Evolutionary conservation across 2,113 vertebrate species (phyloP), one percentile per base, ranked within the genome.

Genomic region (Spea multiplicata): DNA sequence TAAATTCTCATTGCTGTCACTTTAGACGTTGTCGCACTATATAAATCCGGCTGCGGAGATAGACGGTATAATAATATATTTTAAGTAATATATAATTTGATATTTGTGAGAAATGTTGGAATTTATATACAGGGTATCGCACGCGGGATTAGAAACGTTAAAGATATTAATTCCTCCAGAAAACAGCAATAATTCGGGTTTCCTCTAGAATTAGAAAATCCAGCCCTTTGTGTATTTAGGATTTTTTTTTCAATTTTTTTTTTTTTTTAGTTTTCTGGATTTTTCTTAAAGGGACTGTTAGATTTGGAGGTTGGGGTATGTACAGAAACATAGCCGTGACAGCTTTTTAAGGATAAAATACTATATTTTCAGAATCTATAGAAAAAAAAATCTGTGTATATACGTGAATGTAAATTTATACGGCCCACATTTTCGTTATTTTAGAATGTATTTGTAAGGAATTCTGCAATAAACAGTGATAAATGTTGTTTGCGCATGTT

Each of bases 71-170:
- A 90, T 92, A 93, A 93, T 93, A 93, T 93, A 93, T 93, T 92
- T 93, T 87, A 90, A 91, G 78, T 93, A 92, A 93, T 93, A 92
- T 93, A 92, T 93, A 91, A 93, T 91, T 89, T 87, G 89, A 91
- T 83, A 74, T 84, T 85, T 84, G 81, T 81, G 84, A 87, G 86
- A 71, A 83, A 84, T 81, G 74, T 78, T 81, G 7, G 61, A 84
- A 76, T 81, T 76, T 76, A 79, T 86, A 3, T 84, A 79, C 87
- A 84, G 88, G 87, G 85, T 88, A 75, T 74, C 6, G 77, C 74
- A 86, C 66, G 76, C 49, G n/a, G 59, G 81, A 8, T 71, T 5
- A 69, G 53, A 14, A 6, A 47, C 50, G 44, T 68, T 14, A 74
- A 76, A 53, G 10, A 53, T 8, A 53, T 1, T 1, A 3, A 68